Conservation (phyloP, 2,888 invertebrate species). For the Clitarchus hookeri region DNA sequence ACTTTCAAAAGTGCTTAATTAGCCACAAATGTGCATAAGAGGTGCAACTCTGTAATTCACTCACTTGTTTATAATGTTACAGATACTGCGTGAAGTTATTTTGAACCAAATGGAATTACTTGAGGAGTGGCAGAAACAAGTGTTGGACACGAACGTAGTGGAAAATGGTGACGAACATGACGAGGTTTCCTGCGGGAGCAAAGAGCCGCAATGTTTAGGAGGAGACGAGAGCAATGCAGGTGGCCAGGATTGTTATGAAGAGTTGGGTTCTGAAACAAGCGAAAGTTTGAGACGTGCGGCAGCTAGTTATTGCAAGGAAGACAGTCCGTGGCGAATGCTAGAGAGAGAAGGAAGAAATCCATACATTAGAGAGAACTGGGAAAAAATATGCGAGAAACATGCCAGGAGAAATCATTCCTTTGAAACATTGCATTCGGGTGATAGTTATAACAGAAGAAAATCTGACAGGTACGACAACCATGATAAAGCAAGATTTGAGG, state of each 20-base stretch:
- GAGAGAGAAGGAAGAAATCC: conserved; percentile 16
- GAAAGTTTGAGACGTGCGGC: background rate
- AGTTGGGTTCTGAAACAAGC: background rate
- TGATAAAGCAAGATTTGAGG: background rate
- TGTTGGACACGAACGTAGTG: background rate
- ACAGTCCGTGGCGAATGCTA: conserved; percentile 4
- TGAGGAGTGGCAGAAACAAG: conserved; percentile 39
- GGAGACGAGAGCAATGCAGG: background rate
- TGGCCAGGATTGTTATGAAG: background rate
- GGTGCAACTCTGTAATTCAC: too few species aligned
- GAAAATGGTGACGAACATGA: background rate
- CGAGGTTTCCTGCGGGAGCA: background rate
- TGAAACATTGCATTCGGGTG: background rate
- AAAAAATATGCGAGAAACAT: background rate
- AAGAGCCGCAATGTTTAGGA: background rate
- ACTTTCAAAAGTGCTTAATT: too few species aligned
- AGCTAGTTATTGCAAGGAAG: background rate
- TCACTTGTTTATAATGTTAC: conserved; percentile 34
- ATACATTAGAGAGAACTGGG: conserved; percentile 17
- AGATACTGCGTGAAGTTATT: conserved; percentile 61
- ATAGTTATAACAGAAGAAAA: background rate
- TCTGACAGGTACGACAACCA: background rate
- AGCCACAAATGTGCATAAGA: background rate
- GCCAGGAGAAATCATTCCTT: background rate
- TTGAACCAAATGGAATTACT: conserved; percentile 45